Conservation (phyloP, 2,888 invertebrate genomes). For the Cataglyphis albicans region DNA sequence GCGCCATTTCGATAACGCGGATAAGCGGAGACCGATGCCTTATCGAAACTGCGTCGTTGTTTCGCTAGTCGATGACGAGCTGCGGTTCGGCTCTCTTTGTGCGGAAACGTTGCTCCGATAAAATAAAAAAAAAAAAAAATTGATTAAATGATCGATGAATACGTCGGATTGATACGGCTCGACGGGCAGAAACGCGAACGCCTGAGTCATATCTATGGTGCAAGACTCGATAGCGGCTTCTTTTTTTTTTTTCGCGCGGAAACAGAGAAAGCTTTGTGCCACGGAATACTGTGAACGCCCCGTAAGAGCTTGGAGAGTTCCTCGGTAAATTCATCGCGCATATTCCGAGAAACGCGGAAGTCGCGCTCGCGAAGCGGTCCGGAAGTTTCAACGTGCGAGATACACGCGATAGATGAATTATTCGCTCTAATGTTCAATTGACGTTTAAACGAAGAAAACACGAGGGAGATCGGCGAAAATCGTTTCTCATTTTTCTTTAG, state of each 20-base stretch:
- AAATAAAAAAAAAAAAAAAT: background rate
- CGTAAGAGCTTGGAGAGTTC: background rate
- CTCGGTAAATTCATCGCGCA: constrained; percentile 13
- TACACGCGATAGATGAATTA: constrained; percentile 4
- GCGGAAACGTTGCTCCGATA: background rate
- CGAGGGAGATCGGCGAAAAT: background rate
- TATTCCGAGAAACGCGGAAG: constrained; percentile 49
- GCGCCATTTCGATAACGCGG: constrained; percentile 2
- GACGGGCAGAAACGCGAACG: background rate
- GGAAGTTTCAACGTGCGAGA: constrained; percentile 10
- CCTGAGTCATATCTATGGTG: constrained; percentile 37
- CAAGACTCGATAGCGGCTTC: background rate
- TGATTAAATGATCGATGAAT: background rate
- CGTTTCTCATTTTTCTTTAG: background rate
- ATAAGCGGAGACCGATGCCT: background rate
- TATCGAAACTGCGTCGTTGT: constrained; percentile 35
- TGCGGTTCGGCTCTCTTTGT: background rate
- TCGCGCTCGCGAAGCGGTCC: background rate
- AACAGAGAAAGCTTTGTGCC: constrained; percentile 35
- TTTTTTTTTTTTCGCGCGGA: constrained; percentile 6
- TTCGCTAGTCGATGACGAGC: background rate
- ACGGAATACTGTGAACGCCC: background rate
- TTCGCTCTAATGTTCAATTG: background rate
- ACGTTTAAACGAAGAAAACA: background rate
- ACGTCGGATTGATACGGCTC: background rate